These are phyloP conservation scores for Ophioninae sp. DNA, from an alignment of 2,888 invertebrate species.

Conservation along the genomic window DNA sequence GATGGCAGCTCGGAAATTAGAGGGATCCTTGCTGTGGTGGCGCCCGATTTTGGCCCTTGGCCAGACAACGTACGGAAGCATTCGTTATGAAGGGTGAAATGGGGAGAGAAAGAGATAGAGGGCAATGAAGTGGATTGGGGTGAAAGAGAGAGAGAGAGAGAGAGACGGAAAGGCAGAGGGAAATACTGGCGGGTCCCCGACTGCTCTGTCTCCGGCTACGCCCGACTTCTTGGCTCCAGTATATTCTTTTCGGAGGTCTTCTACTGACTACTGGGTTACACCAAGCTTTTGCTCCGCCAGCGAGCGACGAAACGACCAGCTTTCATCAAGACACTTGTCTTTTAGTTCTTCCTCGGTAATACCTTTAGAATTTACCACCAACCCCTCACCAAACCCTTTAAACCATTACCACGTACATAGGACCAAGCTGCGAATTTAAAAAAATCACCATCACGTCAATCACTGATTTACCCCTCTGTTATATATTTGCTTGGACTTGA, in stretches of 20 bases:
- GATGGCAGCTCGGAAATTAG: conserved; percentile 68
- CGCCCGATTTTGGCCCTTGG: conserved; percentile 66
- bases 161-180: background rate
- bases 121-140: background rate
- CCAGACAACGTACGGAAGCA: conserved; percentile 63
- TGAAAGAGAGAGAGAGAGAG: conserved; percentile 18
- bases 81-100: conserved; percentile 37
- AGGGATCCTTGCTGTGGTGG: conserved; percentile 66
- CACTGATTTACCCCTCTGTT: background rate
- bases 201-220: conserved; percentile 56
- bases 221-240: conserved; percentile 65
- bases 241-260: conserved; percentile 49
- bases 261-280: conserved; percentile 29
- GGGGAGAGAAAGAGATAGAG: conserved; percentile 6
- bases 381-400: background rate
- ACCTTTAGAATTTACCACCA: conserved; percentile 26
- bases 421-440: background rate
- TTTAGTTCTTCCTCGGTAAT: conserved; percentile 33
- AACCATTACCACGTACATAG: background rate
- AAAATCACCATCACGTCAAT: background rate
- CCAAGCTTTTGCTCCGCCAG: conserved; percentile 12
- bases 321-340: conserved; percentile 60
- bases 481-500: background rate
- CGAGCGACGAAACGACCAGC: conserved; percentile 54
- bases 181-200: background rate